A percentile compares a stretch with the other conserved stretches of the same genome.
Conservation (phyloP, 2,113 vertebrate genomes). For the Chamaetylas fuelleborni region DNA sequence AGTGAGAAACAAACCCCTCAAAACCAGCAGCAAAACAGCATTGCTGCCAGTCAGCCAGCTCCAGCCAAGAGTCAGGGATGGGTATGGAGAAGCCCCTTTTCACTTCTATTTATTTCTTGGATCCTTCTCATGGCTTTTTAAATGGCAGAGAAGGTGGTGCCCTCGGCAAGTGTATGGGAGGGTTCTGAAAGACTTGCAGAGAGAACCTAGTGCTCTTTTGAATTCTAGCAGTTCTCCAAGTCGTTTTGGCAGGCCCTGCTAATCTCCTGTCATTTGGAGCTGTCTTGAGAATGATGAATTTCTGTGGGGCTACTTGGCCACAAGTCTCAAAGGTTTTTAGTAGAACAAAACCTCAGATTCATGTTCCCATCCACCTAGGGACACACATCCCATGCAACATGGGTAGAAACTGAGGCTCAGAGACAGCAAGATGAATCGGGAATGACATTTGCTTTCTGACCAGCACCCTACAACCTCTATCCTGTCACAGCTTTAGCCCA, state of each 20-base stretch:
- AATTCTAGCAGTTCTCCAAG: neutral
- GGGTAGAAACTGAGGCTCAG: neutral
- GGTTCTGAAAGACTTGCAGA: neutral
- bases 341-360: neutral
- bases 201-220: neutral
- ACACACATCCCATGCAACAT: neutral
- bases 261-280: neutral
- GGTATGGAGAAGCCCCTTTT: neutral
- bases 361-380: neutral
- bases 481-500: neutral
- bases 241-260: neutral
- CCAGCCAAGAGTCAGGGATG: neutral
- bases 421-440: rapidly evolving
- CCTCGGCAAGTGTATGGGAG: neutral
- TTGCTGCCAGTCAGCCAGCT: neutral
- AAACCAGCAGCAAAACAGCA: neutral
- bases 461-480: neutral
- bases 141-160: neutral
- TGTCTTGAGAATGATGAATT: neutral
- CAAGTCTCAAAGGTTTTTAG: neutral
- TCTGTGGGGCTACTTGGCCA: neutral
- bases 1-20: neutral
- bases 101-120: neutral
- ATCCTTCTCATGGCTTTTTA: neutral
- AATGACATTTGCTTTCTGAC: neutral